Evolutionary conservation across 2,113 vertebrate species (phyloP), one percentile per base, ranked within the genome.

Genomic region (Nanorana parkeri): DNA sequence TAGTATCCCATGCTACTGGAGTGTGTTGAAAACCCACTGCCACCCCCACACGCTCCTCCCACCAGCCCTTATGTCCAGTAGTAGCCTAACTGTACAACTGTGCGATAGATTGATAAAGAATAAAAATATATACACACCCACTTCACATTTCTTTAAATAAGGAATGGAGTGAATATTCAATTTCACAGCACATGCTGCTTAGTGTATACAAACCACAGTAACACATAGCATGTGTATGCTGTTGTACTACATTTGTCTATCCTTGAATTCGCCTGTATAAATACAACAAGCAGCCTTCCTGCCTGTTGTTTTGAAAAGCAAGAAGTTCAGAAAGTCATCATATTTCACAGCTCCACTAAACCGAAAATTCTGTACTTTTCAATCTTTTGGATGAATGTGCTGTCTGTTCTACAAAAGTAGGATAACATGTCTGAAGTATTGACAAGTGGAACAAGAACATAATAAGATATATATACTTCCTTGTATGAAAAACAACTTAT

Each of bases 261-360:
- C 52, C 80, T 68, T 15, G 5, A 3, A 3, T 52, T 55, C 73
- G 36, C 41, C 47, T 47, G 6, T 47, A 15, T 47, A 47, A 47
- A 55, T 24, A 65, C 17, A 52, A 54, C 21, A 28, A 17, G n/a
- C 26, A 24, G 20, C 68, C 32, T 36, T n/a, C 32, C 2, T 3
- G 32, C 32, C 32, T 61, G 56, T 65, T 64, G 60, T 41, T 19
- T 26, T 73, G 13, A 78, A 54, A 10, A 81, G 78, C 60, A 29
- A 60, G 24, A 68, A 68, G 65, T 79, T 79, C 65, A 79, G 58
- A 51, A 63, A 28, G 60, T 77, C 21, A 65, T 24, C 69, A 68
- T 47, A 80, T 69, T 61, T 69, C 28, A 80, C 55, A 69, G 17
- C 29, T 36, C 32, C 17, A 26, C 29, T 80, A 61, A 68, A 80